A percentile compares a stretch with the other conserved stretches of the same genome.
phyloP scores from a whole-genome alignment of 2,888 invertebrate species.

The Agrenia bidenticulata region DNA sequence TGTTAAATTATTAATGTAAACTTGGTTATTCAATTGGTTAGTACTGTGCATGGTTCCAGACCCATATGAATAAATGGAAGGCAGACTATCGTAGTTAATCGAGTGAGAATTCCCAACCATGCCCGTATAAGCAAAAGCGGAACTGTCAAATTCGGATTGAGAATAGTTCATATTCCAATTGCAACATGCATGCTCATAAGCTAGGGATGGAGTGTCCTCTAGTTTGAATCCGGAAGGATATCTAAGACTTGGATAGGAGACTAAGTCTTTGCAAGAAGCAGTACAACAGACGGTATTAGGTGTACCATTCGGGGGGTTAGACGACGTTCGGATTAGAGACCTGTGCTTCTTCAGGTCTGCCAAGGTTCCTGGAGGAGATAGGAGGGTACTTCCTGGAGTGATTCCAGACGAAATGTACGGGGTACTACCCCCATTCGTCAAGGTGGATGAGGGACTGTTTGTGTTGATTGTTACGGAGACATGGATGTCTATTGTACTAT shows the following conservation, averaged over 20 bases:
- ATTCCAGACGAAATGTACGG: not conserved
- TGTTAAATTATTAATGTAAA: constrained; percentile 43
- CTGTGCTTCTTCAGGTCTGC: constrained; percentile 92
- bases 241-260: constrained; percentile 7
- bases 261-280: constrained; percentile 4
- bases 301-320: constrained; percentile 44
- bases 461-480: constrained; percentile 78
- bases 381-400: constrained; percentile 35
- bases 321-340: constrained; percentile 59
- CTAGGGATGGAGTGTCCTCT: constrained; percentile 1
- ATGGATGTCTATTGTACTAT: constrained; percentile 85
- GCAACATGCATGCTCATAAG: constrained; percentile 22
- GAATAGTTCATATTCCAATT: constrained; percentile 21
- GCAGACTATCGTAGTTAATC: not conserved
- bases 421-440: constrained; percentile 29
- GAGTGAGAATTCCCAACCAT: constrained; percentile 2
- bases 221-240: not conserved
- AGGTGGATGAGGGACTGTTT: constrained; percentile 41
- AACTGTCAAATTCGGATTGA: constrained; percentile 35
- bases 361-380: constrained; percentile 65
- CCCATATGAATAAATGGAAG: constrained; percentile 1
- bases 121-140: constrained; percentile 26
- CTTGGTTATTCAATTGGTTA: constrained; percentile 35
- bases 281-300: constrained; percentile 25
- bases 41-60: not conserved